These are phyloP conservation scores for Anguilla megastoma DNA, from an alignment of 2,797 vertebrate species.

Conservation along the genomic window DNA sequence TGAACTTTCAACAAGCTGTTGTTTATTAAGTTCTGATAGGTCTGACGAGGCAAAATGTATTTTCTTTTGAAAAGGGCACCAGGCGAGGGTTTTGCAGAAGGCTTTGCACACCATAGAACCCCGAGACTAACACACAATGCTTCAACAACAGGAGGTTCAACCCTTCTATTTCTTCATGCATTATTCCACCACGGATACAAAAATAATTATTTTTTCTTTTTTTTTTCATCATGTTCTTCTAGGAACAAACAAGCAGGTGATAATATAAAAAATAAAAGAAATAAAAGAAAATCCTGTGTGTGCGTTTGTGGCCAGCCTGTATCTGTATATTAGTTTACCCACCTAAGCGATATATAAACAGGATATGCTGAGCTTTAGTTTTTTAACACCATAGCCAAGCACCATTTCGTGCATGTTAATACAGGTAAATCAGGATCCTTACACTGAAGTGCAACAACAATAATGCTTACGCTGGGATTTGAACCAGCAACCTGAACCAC, in stretches of 20 bases:
- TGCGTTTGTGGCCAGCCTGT: too few species aligned
- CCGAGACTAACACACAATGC: neutral
- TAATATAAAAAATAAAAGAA: neutral
- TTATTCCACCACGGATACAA: neutral
- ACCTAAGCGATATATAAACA: too few species aligned
- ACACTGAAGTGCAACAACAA: neutral
- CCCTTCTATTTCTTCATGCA: neutral
- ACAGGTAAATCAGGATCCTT: neutral
- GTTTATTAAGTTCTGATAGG: neutral
- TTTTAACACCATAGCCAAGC: neutral
- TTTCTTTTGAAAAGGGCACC: neutral
- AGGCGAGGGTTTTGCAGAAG: neutral
- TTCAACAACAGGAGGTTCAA: neutral
- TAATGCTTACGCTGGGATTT: neutral
- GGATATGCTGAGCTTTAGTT: too few species aligned
- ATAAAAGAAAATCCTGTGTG: too few species aligned
- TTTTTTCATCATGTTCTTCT: neutral
- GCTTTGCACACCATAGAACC: neutral
- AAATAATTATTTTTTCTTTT: neutral
- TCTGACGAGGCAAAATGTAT: neutral
- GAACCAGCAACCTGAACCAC: neutral
- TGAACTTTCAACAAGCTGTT: conserved; percentile 13
- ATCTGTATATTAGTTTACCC: too few species aligned
- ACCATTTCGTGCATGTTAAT: neutral
- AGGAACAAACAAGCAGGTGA: neutral